These are phyloP conservation scores for Megaceryle torquata DNA, from an alignment of 2,113 vertebrate species.

Conservation along the genomic window DNA sequence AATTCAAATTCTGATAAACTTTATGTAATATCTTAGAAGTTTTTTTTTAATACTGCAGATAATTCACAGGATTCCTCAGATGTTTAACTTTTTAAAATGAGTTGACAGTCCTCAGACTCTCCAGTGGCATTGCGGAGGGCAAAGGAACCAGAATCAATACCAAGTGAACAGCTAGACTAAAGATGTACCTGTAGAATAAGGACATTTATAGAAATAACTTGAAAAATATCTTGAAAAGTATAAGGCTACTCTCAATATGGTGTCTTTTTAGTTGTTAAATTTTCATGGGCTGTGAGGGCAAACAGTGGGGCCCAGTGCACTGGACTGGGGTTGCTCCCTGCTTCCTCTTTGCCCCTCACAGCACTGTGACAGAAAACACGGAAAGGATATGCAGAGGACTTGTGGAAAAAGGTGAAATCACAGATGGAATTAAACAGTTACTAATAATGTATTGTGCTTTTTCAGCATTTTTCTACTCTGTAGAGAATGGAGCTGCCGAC, in stretches of 20 bases:
- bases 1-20: neutral
- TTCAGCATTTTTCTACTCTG: neutral
- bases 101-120: neutral
- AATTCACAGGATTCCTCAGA: neutral
- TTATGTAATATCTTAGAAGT: neutral
- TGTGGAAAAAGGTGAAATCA: neutral
- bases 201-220: neutral
- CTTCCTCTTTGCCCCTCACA: fast-evolving
- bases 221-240: neutral
- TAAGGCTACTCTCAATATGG: neutral
- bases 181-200: neutral
- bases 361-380: neutral
- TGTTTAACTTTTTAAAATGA: neutral
- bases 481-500: neutral
- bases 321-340: neutral
- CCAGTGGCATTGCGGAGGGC: neutral
- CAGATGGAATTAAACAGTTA: neutral
- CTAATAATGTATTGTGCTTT: neutral
- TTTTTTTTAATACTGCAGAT: neutral
- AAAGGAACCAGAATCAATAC: neutral
- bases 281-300: neutral
- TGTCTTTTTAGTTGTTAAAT: too few relatives aligned
- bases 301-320: neutral
- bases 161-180: neutral
- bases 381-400: neutral